Base-by-base conservation (phyloP, 2,113 vertebrate genomes). In the Scophthalmus maximus region DNA sequence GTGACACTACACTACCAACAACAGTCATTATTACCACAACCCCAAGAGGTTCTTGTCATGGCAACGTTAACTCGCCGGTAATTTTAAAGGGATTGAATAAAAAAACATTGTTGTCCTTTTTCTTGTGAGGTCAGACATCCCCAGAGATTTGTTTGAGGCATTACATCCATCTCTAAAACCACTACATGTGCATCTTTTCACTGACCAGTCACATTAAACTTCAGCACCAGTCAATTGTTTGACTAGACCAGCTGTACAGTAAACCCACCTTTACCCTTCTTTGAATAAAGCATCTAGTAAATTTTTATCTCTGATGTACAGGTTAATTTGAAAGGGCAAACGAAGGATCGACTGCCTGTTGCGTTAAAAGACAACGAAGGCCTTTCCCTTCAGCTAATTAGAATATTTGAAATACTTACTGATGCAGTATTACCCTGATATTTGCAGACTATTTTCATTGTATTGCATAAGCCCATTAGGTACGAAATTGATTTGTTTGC, bases 391-490 rank as follows among this genome's bases (percentile, higher is more conserved):
- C 40, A 51, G 49, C 50, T 60, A 51, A 59, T 71, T 49, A 46
- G 29, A 72, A 22, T 20, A 59, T 60, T 38, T 56, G 6, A 56
- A 73, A 59, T 34, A 29, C 36, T 53, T 29, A 47, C 14, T 36
- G 60, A 55, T 12, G 15, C 53, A 51, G 20, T 20, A 68, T 44
- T 66, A 27, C 29, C 55, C 18, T 68, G n/a, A 72, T 56, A 75
- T 34, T 56, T 55, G 76, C 23, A 66, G 60, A 27, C 42, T 40
- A 46, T 76, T 83, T 73, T 20, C 5, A 70, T 46, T 47, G 17
- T 47, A 66, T 86, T 70, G 56, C 62, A 63, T 78, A 73, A 82
- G 22, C 56, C 46, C 64, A 82, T 73, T 80, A 73, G 27, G 14
- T 34, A 26, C 63, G 14, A 18, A 62, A 67, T 55, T 34, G 11